A percentile compares a stretch with the other conserved stretches of the same genome.
phyloP scores from a whole-genome alignment of 2,888 invertebrate species.

The Idaea straminata region DNA sequence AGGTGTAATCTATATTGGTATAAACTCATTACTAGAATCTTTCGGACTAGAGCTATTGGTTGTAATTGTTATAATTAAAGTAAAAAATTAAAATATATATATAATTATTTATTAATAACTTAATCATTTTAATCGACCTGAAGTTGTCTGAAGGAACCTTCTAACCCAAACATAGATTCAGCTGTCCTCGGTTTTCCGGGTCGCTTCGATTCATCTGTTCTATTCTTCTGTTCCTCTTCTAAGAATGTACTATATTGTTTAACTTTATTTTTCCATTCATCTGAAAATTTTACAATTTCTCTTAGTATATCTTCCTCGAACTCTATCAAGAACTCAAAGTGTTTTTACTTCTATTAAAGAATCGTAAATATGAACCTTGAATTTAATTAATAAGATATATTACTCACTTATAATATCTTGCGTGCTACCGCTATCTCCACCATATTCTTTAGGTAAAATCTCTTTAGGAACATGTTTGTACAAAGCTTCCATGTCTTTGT shows the following conservation, averaged over 20 bases:
- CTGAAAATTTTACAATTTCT: constrained; percentile 32
- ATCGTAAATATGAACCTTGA: no score
- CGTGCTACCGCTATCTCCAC: constrained; percentile 80
- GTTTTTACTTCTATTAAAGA: no score
- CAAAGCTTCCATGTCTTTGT: constrained; percentile 77
- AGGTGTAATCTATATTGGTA: not conserved
- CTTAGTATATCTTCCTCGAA: no score
- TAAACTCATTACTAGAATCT: no score
- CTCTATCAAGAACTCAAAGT: no score
- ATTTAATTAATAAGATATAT: no score
- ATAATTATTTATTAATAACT: not conserved
- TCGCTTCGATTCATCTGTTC: constrained; percentile 77
- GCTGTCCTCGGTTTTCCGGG: constrained; percentile 77
- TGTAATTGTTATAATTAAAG: no score
- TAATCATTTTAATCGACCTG: constrained; percentile 49
- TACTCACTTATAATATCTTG: constrained; percentile 59
- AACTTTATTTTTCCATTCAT: constrained; percentile 65
- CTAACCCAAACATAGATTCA: constrained; percentile 77
- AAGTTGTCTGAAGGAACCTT: constrained; percentile 78
- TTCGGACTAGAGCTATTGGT: no score
- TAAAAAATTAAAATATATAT: no score
- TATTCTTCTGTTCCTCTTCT: constrained; percentile 69
- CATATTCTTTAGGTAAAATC: constrained; percentile 83
- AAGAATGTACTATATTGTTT: constrained; percentile 73
- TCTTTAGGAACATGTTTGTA: constrained; percentile 55